Evolutionary conservation across 2,113 vertebrate genomes (phyloP).

Genomic region (Chlorocebus sabaeus): DNA sequence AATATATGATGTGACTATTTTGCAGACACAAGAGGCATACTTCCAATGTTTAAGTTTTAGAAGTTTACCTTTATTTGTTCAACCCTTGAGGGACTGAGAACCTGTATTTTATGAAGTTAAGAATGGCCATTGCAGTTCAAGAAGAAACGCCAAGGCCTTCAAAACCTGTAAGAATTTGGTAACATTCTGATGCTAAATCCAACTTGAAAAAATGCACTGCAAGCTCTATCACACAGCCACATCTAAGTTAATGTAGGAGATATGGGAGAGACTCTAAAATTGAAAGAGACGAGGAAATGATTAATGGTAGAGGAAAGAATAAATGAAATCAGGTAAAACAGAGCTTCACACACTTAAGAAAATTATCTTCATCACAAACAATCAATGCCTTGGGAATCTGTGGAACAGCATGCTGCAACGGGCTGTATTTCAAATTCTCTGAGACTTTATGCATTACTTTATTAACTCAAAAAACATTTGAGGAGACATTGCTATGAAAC

Average conservation of each 20-base stretch:
- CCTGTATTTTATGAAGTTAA: not conserved
- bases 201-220: not conserved
- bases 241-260: not conserved
- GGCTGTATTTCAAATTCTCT: not conserved
- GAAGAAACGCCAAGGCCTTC: not conserved
- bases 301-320: not conserved
- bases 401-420: not conserved
- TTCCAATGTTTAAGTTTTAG: not conserved
- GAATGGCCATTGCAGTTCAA: not conserved
- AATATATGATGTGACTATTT: not conserved
- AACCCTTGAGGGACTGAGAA: not conserved
- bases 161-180: not conserved
- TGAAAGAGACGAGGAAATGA: not conserved
- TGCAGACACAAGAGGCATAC: not conserved
- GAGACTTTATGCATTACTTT: not conserved
- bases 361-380: not conserved
- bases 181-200: not conserved
- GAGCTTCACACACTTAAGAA: not conserved
- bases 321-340: not conserved
- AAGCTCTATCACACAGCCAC: not conserved
- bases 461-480: not conserved
- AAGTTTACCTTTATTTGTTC: conserved; percentile 9
- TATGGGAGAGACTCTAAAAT: not conserved
- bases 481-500: not conserved
- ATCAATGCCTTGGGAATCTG: not conserved